Percentiles rank a stretch among this genome's conserved stretches.
These are phyloP conservation scores for Notoglanidium macrostoma DNA, from an alignment of 2,797 vertebrate species.

Conservation along the genomic window DNA sequence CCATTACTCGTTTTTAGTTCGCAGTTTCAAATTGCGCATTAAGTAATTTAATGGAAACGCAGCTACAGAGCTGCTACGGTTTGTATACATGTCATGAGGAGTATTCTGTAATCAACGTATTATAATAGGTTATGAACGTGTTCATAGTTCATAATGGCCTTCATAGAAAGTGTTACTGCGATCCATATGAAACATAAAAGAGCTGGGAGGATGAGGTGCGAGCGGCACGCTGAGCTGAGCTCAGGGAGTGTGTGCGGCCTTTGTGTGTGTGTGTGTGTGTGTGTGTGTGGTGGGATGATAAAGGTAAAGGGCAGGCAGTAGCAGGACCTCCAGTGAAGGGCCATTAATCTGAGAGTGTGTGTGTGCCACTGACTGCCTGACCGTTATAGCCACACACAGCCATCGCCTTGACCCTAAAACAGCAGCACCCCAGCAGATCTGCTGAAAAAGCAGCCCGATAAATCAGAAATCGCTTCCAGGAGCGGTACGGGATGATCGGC, in stretches of 20 bases:
- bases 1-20: too few species aligned
- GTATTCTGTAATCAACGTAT: background rate
- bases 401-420: conserved; percentile 75
- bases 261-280: conserved; percentile 23
- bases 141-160: background rate
- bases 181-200: background rate
- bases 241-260: conserved; percentile 39
- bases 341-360: conserved; percentile 67
- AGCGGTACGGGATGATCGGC: conserved; percentile 49
- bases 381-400: conserved; percentile 63
- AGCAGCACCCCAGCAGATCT: conserved; percentile 74
- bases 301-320: conserved; percentile 55
- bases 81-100: background rate
- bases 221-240: conserved; percentile 1
- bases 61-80: too few species aligned
- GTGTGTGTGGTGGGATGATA: conserved; percentile 48
- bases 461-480: conserved; percentile 61
- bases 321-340: conserved; percentile 56
- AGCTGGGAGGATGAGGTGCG: background rate
- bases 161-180: background rate
- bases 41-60: too few species aligned
- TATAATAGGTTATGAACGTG: background rate
- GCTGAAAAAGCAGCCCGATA: conserved; percentile 68
- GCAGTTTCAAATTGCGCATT: too few species aligned
- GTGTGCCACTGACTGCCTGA: conserved; percentile 63